These are phyloP conservation scores for Sphaeramia orbicularis DNA, from an alignment of 2,797 vertebrate species.

Conservation along the genomic window DNA sequence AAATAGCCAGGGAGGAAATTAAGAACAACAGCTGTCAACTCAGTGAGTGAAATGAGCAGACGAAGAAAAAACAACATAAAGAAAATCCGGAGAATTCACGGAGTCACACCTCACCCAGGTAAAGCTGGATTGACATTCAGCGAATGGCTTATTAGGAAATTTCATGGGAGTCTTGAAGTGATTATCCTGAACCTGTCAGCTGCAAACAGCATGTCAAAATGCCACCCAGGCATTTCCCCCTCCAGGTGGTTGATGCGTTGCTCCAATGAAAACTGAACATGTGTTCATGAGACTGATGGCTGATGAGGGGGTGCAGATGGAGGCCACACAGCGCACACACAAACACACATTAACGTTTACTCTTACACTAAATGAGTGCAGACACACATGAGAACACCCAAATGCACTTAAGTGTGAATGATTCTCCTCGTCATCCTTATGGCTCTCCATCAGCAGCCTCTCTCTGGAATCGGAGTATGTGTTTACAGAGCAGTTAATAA, in stretches of 20 bases:
- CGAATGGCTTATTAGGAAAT: slow-evolving; percentile 68
- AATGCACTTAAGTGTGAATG: slow-evolving; percentile 4
- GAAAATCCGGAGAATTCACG: slow-evolving; percentile 8
- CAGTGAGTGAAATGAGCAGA: slow-evolving; percentile 30
- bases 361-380: neutral
- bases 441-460: neutral
- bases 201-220: slow-evolving; percentile 68
- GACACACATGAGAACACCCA: neutral
- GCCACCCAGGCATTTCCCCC: slow-evolving; percentile 49
- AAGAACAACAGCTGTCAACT: slow-evolving; percentile 77
- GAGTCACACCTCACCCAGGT: slow-evolving; percentile 47
- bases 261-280: slow-evolving; percentile 52
- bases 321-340: slow-evolving; percentile 17
- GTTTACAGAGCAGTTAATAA: slow-evolving; percentile 28
- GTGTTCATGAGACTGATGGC: slow-evolving; percentile 59
- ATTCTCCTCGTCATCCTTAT: neutral
- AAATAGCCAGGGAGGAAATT: slow-evolving; percentile 70
- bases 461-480: slow-evolving; percentile 18
- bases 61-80: neutral
- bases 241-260: slow-evolving; percentile 57
- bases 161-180: slow-evolving; percentile 63
- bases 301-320: slow-evolving; percentile 40
- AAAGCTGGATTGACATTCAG: slow-evolving; percentile 56
- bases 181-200: slow-evolving; percentile 77
- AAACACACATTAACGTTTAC: slow-evolving; percentile 13